Conservation (phyloP, 2,113 vertebrate species). For the Amphiprion ocellaris region DNA sequence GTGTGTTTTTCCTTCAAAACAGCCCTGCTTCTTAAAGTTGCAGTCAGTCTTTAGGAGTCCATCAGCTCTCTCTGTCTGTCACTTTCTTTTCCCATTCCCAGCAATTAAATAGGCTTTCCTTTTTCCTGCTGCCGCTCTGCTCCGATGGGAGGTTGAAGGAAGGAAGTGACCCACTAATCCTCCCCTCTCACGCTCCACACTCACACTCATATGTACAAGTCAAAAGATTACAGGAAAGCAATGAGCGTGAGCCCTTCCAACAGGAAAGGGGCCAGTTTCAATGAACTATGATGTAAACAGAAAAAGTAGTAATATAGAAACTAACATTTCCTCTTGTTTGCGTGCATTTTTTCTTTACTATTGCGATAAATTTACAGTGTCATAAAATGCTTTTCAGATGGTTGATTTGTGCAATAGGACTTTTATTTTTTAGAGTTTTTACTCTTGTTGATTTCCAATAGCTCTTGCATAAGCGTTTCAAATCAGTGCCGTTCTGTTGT, state of each 20-base stretch:
- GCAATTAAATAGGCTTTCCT: conserved; percentile 17
- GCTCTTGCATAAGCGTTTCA: no score
- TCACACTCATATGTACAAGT: neutral
- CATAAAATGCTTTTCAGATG: no score
- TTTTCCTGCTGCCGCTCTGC: neutral
- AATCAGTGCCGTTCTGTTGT: no score
- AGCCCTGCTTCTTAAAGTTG: no score
- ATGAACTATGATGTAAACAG: neutral
- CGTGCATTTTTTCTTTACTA: neutral
- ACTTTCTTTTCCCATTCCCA: conserved; percentile 35
- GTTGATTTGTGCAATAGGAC: no score
- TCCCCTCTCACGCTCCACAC: neutral
- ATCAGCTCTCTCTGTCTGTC: neutral
- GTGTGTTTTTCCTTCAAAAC: no score
- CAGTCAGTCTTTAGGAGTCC: no score
- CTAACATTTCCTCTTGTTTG: neutral
- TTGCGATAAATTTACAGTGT: no score
- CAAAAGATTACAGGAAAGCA: conserved; percentile 49
- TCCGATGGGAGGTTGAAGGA: conserved; percentile 38
- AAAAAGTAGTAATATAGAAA: neutral
- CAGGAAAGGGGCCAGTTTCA: conserved; percentile 27
- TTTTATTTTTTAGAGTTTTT: no score
- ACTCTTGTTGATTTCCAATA: no score
- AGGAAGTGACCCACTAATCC: conserved; percentile 50
- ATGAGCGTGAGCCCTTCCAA: conserved; percentile 8